Evolutionary conservation across 2,113 vertebrate species (phyloP), one percentile per base, ranked within the genome.

Genomic region (Theristicus caerulescens): DNA sequence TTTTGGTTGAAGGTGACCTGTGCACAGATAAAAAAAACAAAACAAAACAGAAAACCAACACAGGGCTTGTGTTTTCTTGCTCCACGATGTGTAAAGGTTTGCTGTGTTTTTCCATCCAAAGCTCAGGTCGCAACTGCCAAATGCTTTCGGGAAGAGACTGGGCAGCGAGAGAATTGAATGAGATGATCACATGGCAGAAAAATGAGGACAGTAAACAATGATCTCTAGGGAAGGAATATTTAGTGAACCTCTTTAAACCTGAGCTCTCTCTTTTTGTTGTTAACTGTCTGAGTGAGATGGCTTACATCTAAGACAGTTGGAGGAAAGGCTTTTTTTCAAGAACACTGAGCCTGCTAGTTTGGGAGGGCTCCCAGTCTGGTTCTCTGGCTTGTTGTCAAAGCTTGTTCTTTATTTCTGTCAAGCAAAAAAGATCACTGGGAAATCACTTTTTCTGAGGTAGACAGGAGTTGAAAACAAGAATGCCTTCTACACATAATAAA

Each of bases 121-220:
- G 78, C 78, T 86, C 62, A 66, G 96, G 84, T 88, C 46, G 1
- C 78, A 77, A 69, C 78, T 97, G 94, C 96, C 96, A 97, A 95
- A 83, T 92, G 92, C 70, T 96, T 96, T 94, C 1, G 29, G 96
- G 92, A 96, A 95, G 87, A 93, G 87, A 82, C 85, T 73, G 94
- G 73, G 87, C 85, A 93, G 82, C 1, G 51, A 94, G 94, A 95
- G 93, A 96, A 94, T 93, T 96, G 92, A 93, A 91, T 85, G 94
- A 93, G 82, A 42, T 86, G 87, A 93, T 97, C 96, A 93, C 92
- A 94, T 96, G 96, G 96, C 96, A 97, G 94, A 96, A 97, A 96
- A 97, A 96, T 96, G 92, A 96, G 96, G 93, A 90, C 96, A 96
- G 94, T 96, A 96, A 97, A 95, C 93, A 97, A 77, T 77, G 94